Percentiles rank a stretch among this genome's conserved stretches.
These are phyloP conservation scores for Sebastes dallii DNA, from an alignment of 2,797 vertebrate species.

Conservation along the genomic window DNA sequence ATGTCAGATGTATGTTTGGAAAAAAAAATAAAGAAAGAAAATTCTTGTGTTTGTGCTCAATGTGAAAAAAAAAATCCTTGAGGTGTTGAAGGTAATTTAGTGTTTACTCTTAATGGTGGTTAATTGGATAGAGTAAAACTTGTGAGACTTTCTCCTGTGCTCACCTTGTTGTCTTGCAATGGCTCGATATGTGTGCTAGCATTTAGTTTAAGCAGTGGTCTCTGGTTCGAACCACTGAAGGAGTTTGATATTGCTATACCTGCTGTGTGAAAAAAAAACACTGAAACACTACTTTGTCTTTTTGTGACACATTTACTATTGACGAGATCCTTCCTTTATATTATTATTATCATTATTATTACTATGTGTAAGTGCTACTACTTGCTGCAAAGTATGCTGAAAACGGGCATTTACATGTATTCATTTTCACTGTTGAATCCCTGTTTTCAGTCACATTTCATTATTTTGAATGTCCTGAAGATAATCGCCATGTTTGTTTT, in stretches of 20 bases:
- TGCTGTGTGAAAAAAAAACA: constrained; percentile 68
- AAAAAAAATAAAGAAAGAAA: constrained; percentile 41
- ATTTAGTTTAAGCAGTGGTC: constrained; percentile 75
- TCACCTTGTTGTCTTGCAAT: constrained; percentile 78
- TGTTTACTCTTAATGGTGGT: constrained; percentile 71
- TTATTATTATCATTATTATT: constrained; percentile 36
- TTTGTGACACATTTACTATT: constrained; percentile 75
- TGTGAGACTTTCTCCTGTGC: constrained; percentile 76
- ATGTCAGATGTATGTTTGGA: constrained; percentile 72
- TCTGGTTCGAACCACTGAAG: constrained; percentile 64
- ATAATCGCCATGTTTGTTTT: constrained; percentile 60
- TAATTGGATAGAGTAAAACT: constrained; percentile 68
- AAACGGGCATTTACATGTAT: constrained; percentile 42
- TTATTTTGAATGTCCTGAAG: constrained; percentile 65
- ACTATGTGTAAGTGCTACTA: constrained; percentile 41
- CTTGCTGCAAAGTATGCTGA: constrained; percentile 14
- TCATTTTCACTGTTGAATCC: constrained; percentile 24
- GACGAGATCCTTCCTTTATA: constrained; percentile 49
- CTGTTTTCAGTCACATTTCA: constrained; percentile 47
- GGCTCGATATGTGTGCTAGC: constrained; percentile 77
- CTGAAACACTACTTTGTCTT: constrained; percentile 71
- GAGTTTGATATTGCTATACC: constrained; percentile 75
- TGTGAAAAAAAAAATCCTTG: constrained; percentile 71
- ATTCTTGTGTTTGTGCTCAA: constrained; percentile 79
- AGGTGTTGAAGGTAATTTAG: constrained; percentile 73